Evolutionary conservation across 64 coral and sea anemone species (phyloP), one percentile per base, ranked within the genome.

Genomic region (Hydrozoanthus tunicans): DNA sequence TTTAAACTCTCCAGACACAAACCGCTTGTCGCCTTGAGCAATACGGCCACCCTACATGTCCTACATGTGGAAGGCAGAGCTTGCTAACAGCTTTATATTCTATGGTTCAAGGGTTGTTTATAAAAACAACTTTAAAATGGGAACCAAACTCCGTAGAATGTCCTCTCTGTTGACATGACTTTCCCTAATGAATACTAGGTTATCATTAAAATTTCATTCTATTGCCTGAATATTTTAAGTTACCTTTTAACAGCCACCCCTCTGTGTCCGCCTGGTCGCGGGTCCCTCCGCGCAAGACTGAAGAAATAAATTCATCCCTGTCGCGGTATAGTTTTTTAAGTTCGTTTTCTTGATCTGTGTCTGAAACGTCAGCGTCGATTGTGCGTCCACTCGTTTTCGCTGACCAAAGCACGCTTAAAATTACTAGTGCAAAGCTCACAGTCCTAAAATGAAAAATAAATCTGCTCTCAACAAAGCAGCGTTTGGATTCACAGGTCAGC

Each of bases 21-120:
- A 43, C 32, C 32, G 32, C 32, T 43, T 43, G 32, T 43, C 32
- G 32, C 32, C 32, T 43, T 43, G 32, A 43, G 32, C 32, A 43
- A 43, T 43, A 43, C 32, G 32, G 32, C 32, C 32, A 43, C 32
- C 32, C 32, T 43, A 43, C 32, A 43, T 43, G 32, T 43, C 0
- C 32, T 43, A 43, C 32, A 43, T 43, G 32, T 43, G 32, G 2
- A 43, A 43, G 32, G 32, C 32, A 43, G 32, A 43, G 32, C 32
- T 43, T 43, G 2, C 32, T 43, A 43, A 43, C 32, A 43, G 32
- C 32, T 43, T 43, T 43, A 43, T 43, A 13, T 81, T 11, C 32
- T 24, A 9, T 59, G 24, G 55, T 12, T 80, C 17, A 81, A 81
- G 56, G 12, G 79, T 81, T 81, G 79, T 81, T 81, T 81, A 81